Base-by-base conservation (phyloP, 1,140 invertebrate genomes). In the Drosophila virilis region DNA sequence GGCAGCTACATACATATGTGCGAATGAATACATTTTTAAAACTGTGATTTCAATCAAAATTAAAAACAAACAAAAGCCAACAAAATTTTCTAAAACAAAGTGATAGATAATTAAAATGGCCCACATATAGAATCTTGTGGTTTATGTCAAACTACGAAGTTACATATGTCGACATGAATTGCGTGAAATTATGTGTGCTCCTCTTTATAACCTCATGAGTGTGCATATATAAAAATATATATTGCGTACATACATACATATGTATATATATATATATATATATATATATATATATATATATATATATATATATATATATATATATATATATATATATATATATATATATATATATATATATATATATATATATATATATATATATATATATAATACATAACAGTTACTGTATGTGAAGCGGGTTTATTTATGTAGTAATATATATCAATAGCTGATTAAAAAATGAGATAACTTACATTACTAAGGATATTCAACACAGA, bases 1-100 rank as follows among this genome's bases (percentile, higher is more conserved):
- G 22, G 22, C 22, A 28, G 22, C 22, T 28, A 28, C 12, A 40
- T 40, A 40, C 1, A 32, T 57, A 57, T 57, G 22, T 5, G 4
- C 10, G 37, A 28, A 46, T 35, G 8, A 13, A 8, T 15, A 45
- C 12, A 12, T 48, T 7, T 50, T 33, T 28, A 42, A 40, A 60
- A 54, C 66, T 73, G 62, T 73, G 70, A 73, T 73, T 73, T 54
- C 22, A 52, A 51, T 65, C 54, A 72, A 66, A 46, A 66, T 59
- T 48, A 46, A 32, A 37, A 48, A 17, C 17, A 17, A 71, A 45
- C 42, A 40, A 71, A 57, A 50, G 62, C 46, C 61, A 65, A 57
- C 9, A 33, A 65, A 10, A 33, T 17, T 50, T 50, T 48, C 10
- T 32, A 22, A n/a, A 17, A 32, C 12, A 28, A 7, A 22, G 22